Percentiles rank a stretch among this genome's conserved stretches.
These are phyloP conservation scores for Boloria euphrosyne DNA, from an alignment of 2,888 invertebrate species.

Conservation along the genomic window DNA sequence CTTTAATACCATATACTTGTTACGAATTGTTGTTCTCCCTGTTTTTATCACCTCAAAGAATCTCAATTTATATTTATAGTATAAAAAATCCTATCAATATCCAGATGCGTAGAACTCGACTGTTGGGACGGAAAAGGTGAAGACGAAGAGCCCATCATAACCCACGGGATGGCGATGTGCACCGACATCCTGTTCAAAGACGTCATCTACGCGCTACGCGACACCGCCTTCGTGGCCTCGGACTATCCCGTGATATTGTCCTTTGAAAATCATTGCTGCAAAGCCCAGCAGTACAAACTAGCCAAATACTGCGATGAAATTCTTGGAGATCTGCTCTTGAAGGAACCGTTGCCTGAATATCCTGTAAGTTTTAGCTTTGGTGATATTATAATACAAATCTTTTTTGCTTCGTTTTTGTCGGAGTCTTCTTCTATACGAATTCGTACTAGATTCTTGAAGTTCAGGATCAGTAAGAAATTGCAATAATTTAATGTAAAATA, in stretches of 20 bases:
- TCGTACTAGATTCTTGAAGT: too few relatives aligned
- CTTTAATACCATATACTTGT: too few relatives aligned
- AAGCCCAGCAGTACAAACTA: conserved; percentile 97
- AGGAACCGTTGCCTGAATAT: conserved; percentile 92
- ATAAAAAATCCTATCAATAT: conserved; percentile 18
- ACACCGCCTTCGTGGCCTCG: conserved; percentile 99
- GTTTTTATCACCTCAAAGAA: neutral
- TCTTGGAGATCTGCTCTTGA: conserved; percentile 94
- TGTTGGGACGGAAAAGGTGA: conserved; percentile 99
- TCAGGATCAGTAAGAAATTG: too few relatives aligned
- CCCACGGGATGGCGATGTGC: conserved; percentile 99
- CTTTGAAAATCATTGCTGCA: conserved; percentile 99
- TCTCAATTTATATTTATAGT: neutral
- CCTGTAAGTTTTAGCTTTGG: conserved; percentile 83
- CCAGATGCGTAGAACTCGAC: conserved; percentile 97
- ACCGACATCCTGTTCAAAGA: conserved; percentile 99
- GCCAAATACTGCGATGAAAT: conserved; percentile 99
- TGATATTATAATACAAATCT: too few relatives aligned
- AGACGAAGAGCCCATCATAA: conserved; percentile 99
- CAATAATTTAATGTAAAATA: too few relatives aligned
- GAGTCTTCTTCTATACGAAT: too few relatives aligned
- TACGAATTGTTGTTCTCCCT: too few relatives aligned
- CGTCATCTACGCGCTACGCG: conserved; percentile 97
- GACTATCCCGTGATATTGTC: conserved; percentile 98
- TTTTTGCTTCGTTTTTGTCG: too few relatives aligned